Evolutionary conservation across 2,888 invertebrate species (phyloP).

Genomic region (Trilocha varians): DNA sequence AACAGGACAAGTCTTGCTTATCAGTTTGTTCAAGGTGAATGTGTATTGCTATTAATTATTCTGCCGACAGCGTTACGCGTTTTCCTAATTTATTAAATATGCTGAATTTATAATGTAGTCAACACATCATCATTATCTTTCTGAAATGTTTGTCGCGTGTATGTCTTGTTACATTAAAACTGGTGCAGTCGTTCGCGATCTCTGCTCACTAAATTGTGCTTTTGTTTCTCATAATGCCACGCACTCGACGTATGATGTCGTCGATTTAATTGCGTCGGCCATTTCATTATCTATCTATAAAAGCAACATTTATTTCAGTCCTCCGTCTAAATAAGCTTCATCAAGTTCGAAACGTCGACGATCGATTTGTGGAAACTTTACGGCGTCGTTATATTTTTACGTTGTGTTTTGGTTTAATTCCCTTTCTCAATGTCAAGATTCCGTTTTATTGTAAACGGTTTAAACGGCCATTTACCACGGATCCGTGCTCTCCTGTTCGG

Average conservation of each 20-base stretch:
- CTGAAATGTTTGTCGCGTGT: too few relatives aligned
- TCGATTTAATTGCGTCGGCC: conserved; percentile 60
- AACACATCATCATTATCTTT: too few relatives aligned
- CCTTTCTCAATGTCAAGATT: conserved; percentile 42
- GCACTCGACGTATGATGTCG: conserved; percentile 56
- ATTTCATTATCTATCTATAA: conserved; percentile 55
- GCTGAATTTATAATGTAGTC: too few relatives aligned
- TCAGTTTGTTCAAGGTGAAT: conserved; percentile 8
- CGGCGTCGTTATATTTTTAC: conserved; percentile 41
- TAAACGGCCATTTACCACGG: not conserved
- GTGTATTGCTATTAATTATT: conserved; percentile 7
- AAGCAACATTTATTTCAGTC: conserved; percentile 42
- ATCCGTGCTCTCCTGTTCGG: not conserved
- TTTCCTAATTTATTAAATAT: not conserved
- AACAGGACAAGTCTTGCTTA: conserved; percentile 4
- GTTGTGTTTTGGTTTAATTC: conserved; percentile 32
- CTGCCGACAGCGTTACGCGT: conserved; percentile 3
- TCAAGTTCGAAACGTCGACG: conserved; percentile 21
- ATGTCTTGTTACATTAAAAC: too few relatives aligned
- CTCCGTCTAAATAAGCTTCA: conserved; percentile 29
- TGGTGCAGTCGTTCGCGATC: conserved; percentile 14
- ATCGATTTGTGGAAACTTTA: conserved; percentile 45
- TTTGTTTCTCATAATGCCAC: conserved; percentile 55
- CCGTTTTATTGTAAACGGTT: conserved; percentile 20
- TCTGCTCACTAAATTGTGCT: conserved; percentile 55